phyloP scores from a whole-genome alignment of 2,797 vertebrate genomes.

The Semaprochilodus insignis region DNA sequence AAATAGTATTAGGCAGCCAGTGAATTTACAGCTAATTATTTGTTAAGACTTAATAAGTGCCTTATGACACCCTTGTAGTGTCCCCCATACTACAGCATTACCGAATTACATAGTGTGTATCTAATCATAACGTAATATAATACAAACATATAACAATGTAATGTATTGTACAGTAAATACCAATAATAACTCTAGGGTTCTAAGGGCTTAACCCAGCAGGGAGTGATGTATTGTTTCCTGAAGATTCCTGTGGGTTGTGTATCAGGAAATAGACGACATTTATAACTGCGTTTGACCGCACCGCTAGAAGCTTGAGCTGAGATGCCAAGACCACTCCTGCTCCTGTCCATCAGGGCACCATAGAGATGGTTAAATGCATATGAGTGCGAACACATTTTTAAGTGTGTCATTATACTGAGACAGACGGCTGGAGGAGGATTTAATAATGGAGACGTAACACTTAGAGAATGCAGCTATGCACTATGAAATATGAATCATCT shows the following conservation, averaged over 20 bases:
- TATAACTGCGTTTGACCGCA: constrained; percentile 9
- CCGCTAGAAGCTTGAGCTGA: not conserved
- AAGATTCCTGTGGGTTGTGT: not conserved
- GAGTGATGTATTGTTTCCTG: constrained; percentile 8
- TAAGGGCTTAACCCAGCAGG: not conserved
- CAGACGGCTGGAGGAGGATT: not conserved
- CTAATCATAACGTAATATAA: not conserved
- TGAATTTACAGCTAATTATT: too few relatives aligned
- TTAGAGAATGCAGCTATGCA: not conserved
- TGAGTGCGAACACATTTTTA: constrained; percentile 7
- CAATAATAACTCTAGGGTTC: not conserved
- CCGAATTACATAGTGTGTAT: not conserved
- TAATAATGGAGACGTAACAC: not conserved
- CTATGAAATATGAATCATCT: not conserved
- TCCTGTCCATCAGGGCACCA: constrained; percentile 1
- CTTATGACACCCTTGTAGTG: too few relatives aligned
- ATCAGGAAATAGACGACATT: not conserved
- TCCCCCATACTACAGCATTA: too few relatives aligned
- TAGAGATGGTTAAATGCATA: not conserved
- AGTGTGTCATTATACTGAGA: not conserved
- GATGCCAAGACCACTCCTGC: not conserved
- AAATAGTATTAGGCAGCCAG: too few relatives aligned
- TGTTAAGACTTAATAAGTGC: too few relatives aligned
- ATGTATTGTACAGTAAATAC: not conserved
- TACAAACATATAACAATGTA: not conserved